Percentiles rank a stretch among this genome's conserved stretches.
phyloP scores from a whole-genome alignment of 2,113 vertebrate genomes.

The Petrocephalus microphthalmus region DNA sequence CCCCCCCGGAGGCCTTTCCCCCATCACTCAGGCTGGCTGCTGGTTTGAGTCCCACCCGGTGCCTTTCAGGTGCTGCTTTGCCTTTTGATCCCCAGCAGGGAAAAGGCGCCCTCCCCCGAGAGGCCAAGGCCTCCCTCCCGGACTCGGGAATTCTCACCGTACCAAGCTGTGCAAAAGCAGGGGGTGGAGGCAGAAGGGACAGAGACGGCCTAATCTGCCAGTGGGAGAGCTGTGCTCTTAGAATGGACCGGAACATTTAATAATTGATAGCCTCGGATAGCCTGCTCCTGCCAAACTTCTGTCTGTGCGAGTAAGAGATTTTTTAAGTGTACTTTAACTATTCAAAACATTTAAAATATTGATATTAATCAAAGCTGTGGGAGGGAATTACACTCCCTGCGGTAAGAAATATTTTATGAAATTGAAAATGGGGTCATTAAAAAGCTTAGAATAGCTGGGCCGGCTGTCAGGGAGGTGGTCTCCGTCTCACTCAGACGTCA shows the following conservation, averaged over 20 bases:
- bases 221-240: neutral
- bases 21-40: neutral
- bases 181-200: neutral
- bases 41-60: neutral
- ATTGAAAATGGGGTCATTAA: conserved; percentile 5
- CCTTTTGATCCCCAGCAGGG: neutral
- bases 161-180: neutral
- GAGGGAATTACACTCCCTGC: conserved; percentile 4
- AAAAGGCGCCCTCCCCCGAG: neutral
- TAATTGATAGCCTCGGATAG: conserved; percentile 7
- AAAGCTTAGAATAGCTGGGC: neutral
- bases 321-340: conserved; percentile 14
- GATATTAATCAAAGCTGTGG: conserved; percentile 19
- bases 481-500: neutral
- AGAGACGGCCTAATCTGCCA: neutral
- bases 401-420: conserved; percentile 17
- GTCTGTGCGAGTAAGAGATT: conserved; percentile 1
- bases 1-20: neutral
- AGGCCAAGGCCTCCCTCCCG: neutral
- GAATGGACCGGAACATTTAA: conserved; percentile 11
- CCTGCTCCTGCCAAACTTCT: neutral
- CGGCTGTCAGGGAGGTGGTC: neutral
- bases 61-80: neutral
- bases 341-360: conserved; percentile 20
- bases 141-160: neutral